Conservation (phyloP, 1,140 invertebrate species). For the Rhopalosiphum padi region DNA sequence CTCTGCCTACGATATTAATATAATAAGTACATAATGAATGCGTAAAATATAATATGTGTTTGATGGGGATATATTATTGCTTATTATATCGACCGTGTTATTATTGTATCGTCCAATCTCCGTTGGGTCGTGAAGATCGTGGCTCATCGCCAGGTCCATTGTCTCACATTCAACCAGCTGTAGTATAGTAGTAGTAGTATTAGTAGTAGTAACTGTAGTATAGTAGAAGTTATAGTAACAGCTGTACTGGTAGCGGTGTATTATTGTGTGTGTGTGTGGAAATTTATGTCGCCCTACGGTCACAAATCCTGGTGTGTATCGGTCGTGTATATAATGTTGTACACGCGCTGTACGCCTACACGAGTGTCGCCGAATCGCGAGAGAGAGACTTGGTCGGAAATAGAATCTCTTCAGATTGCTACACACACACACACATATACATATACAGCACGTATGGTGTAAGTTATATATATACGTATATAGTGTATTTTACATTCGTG, state of each 20-base stretch:
- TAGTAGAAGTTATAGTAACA: no score
- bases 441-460: neutral
- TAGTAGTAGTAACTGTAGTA: no score
- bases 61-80: neutral
- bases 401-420: conserved; percentile 9
- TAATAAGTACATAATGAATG: neutral
- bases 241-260: neutral
- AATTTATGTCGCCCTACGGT: conserved; percentile 30
- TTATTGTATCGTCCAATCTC: neutral
- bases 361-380: neutral
- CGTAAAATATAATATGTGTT: neutral
- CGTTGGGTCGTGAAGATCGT: neutral
- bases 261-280: neutral
- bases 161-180: neutral
- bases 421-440: neutral
- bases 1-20: neutral
- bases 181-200: no score
- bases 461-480: neutral
- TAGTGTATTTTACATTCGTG: neutral
- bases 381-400: neutral
- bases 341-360: neutral
- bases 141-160: neutral
- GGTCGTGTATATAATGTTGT: neutral
- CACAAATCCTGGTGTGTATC: neutral
- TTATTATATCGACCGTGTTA: neutral